Conservation (phyloP, 1,140 invertebrate species). For the Tetragonula clypearis region DNA sequence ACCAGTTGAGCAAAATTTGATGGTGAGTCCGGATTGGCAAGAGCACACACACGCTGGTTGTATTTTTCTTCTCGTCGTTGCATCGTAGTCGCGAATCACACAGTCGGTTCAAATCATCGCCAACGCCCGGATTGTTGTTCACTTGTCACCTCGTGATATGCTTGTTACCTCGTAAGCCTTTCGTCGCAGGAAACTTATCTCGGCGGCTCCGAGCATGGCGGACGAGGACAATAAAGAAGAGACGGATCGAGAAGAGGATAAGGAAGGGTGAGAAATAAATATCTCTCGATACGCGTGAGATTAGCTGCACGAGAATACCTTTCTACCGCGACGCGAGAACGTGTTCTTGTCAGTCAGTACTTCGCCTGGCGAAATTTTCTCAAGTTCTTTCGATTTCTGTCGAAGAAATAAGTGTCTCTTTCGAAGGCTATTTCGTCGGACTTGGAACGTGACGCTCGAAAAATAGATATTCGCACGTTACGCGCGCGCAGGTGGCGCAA, state of each 20-base stretch:
- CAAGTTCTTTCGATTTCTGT: too few species aligned
- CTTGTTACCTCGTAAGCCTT: background rate
- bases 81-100: background rate
- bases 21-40: conserved; percentile 1
- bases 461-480: background rate
- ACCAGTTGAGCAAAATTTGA: conserved; percentile 54
- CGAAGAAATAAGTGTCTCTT: background rate
- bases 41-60: background rate
- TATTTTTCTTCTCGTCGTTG: background rate
- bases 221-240: conserved; percentile 63
- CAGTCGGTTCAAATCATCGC: background rate
- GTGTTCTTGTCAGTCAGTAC: too few species aligned
- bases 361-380: background rate
- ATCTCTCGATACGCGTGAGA: background rate
- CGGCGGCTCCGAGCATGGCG: conserved; percentile 55
- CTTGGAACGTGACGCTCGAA: background rate
- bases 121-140: background rate
- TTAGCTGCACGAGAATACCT: conserved; percentile 15
- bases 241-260: conserved; percentile 58
- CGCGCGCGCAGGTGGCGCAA: background rate
- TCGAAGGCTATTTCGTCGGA: background rate
- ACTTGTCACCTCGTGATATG: background rate
- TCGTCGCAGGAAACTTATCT: background rate
- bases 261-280: conserved; percentile 64
- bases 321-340: background rate